These are phyloP conservation scores for Neoascia interrupta DNA, from an alignment of 2,888 invertebrate genomes.

Conservation along the genomic window DNA sequence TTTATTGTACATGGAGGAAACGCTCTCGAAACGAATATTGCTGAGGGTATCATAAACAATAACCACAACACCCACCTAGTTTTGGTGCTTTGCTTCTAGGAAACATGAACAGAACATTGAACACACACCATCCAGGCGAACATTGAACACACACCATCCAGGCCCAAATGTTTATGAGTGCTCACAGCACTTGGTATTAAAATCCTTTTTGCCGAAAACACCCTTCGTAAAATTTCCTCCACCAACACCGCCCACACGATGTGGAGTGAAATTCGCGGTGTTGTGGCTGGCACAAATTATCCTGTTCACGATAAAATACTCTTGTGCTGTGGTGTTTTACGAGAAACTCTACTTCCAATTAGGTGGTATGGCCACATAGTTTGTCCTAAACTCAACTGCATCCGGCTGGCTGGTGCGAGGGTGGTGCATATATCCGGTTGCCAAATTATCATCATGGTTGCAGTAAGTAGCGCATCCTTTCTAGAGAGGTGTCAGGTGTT, in stretches of 20 bases:
- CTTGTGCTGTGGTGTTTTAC: conserved; percentile 29
- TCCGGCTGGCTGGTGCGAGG: too few species aligned
- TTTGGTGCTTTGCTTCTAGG: conserved; percentile 5
- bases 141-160: not conserved
- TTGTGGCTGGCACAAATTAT: conserved; percentile 40
- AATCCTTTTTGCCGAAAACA: not conserved
- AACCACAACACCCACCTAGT: conserved; percentile 49
- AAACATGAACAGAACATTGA: not conserved
- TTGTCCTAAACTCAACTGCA: conserved; percentile 22
- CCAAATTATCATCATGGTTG: conserved; percentile 38
- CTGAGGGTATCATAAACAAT: conserved; percentile 59
- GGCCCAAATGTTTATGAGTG: not conserved
- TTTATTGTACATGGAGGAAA: conserved; percentile 7
- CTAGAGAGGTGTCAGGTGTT: conserved; percentile 52
- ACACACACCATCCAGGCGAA: not conserved
- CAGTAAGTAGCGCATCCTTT: conserved; percentile 7
- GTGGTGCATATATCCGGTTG: conserved; percentile 14
- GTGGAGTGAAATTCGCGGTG: not conserved
- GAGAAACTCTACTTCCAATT: not conserved
- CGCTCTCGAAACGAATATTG: conserved; percentile 1
- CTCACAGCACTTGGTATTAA: not conserved
- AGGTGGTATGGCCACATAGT: conserved; percentile 18
- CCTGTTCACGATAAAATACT: conserved; percentile 20
- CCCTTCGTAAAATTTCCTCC: not conserved
- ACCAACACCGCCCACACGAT: not conserved